Evolutionary conservation across 2,888 invertebrate species (phyloP), one percentile per base, ranked within the genome.

Genomic region (Lasioglossum malachurum): DNA sequence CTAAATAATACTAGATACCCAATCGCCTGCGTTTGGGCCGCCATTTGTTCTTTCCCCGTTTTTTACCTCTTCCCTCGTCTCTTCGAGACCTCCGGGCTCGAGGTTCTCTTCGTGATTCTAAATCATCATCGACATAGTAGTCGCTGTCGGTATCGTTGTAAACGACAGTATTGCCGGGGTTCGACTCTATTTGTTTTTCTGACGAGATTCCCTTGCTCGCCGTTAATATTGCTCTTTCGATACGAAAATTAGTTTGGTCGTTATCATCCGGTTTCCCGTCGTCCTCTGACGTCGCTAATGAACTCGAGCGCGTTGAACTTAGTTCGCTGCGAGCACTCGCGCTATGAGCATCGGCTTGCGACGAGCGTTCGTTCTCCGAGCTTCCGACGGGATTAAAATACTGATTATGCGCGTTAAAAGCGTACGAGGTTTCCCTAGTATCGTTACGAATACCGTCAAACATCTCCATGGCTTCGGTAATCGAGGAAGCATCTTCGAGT

Each of bases 11-110:
- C 78, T 88, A 87, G 75, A 93, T 94, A 94, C 94, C 94, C 93
- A 94, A 94, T 94, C 93, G 94, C 93, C 92, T 93, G 93, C 94
- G 93, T 90, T 94, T 94, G 92, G 93, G 94, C 91, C 91, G 92
- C 93, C 93, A 92, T 93, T 84, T 87, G 87, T 87, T 91, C 90
- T 94, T 93, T 91, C 91, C 92, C 89, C 93, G 91, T 92, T 93
- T 93, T 94, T 94, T 94, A 94, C 93, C 94, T 94, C 94, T 94
- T 93, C 93, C 93, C 86, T 93, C 93, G 89, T 93, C 93, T 80
- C 94, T 92, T 91, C 92, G 90, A 76, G 91, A 88, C 89, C 94
- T 91, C 83, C 90, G 89, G 69, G 90, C 87, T 89, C 93, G 93
- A 80, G 90, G 86, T 90, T 92, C 93, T 85, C 75, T 92, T 92